Percentiles rank a stretch among this genome's conserved stretches.
Evolutionary conservation across 2,888 invertebrate species (phyloP).

Genomic region (Oscheius sp.): DNA sequence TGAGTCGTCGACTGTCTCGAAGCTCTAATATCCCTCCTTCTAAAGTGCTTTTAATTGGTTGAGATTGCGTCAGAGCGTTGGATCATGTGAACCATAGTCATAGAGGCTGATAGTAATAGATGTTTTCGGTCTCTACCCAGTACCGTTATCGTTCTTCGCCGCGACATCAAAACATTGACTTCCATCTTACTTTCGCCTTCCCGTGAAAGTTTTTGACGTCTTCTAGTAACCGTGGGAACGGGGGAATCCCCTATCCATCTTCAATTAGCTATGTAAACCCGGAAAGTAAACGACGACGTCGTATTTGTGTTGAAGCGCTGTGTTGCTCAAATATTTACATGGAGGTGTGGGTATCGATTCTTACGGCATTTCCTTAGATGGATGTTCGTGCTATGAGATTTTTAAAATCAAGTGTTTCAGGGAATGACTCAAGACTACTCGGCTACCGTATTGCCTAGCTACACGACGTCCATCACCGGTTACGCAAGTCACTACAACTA

Average conservation of each 20-base stretch:
- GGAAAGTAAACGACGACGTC: conserved; percentile 34
- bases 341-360: conserved; percentile 27
- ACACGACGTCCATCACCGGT: conserved; percentile 25
- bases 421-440: conserved; percentile 54
- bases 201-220: not conserved
- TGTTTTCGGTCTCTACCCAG: not conserved
- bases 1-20: not conserved
- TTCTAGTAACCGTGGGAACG: conserved; percentile 20
- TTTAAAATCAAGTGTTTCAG: conserved; percentile 32
- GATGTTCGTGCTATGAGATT: not conserved
- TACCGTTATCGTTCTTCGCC: not conserved
- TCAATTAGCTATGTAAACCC: conserved; percentile 32
- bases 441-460: conserved; percentile 46
- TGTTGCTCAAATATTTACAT: conserved; percentile 35
- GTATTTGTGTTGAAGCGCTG: conserved; percentile 34
- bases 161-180: conserved; percentile 7
- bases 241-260: conserved; percentile 24
- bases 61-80: not conserved
- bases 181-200: not conserved
- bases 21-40: not conserved
- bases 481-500: conserved; percentile 1
- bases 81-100: not conserved
- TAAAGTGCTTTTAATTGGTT: not conserved
- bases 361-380: conserved; percentile 17
- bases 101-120: conserved; percentile 1